phyloP scores from a whole-genome alignment of 2,888 invertebrate genomes.

The Andrena fulva region DNA sequence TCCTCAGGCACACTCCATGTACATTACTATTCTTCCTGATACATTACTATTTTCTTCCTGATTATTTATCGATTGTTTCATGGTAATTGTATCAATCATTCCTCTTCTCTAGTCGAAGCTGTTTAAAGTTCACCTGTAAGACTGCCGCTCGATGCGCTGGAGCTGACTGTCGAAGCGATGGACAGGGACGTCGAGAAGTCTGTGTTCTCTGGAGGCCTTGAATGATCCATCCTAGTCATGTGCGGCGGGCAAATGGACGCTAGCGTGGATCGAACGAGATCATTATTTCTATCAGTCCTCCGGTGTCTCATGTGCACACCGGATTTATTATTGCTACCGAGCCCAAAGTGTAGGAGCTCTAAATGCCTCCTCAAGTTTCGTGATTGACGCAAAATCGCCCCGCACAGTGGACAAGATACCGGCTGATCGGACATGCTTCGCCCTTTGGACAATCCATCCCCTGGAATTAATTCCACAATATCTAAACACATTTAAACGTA shows the following conservation, averaged over 20 bases:
- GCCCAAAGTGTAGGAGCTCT: slow-evolving; percentile 82
- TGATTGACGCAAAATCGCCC: slow-evolving; percentile 87
- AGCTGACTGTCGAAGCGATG: slow-evolving; percentile 71
- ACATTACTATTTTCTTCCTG: too few species aligned
- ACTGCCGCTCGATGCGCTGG: slow-evolving; percentile 72
- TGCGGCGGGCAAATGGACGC: slow-evolving; percentile 68
- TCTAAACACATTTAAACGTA: slow-evolving; percentile 39
- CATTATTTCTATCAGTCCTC: slow-evolving; percentile 65
- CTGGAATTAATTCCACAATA: slow-evolving; percentile 68
- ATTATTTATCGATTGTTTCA: not conserved
- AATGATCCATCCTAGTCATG: slow-evolving; percentile 59
- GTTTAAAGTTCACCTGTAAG: slow-evolving; percentile 72
- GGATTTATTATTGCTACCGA: slow-evolving; percentile 74
- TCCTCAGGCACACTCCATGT: too few species aligned
- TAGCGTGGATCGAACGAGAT: slow-evolving; percentile 69
- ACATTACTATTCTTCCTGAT: too few species aligned
- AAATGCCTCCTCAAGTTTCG: slow-evolving; percentile 87
- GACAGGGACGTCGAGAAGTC: slow-evolving; percentile 74
- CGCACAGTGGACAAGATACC: slow-evolving; percentile 87
- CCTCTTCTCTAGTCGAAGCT: slow-evolving; percentile 8
- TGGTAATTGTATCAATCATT: slow-evolving; percentile 39
- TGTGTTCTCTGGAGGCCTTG: slow-evolving; percentile 70
- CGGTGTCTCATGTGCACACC: slow-evolving; percentile 68
- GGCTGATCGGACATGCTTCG: slow-evolving; percentile 87
- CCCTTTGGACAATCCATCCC: slow-evolving; percentile 84